A percentile compares a stretch with the other conserved stretches of the same genome.
phyloP scores from a whole-genome alignment of 2,797 vertebrate species.

The Odontamblyopus rebecca region DNA sequence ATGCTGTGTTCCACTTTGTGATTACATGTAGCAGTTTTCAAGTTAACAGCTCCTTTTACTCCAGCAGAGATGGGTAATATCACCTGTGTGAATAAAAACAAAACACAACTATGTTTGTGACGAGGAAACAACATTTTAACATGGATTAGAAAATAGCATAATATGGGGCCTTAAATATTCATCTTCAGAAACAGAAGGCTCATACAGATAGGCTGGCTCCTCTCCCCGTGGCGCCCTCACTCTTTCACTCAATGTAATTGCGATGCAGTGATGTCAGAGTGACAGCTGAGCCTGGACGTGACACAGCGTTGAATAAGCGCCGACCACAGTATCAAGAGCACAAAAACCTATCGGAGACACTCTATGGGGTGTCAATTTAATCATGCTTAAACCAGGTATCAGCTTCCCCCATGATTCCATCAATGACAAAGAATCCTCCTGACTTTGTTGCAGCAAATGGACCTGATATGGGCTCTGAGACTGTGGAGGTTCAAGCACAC shows the following conservation, averaged over 20 bases:
- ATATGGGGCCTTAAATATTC: neutral
- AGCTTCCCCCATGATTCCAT: slow-evolving; percentile 71
- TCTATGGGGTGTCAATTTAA: slow-evolving; percentile 82
- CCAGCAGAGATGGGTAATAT: no score
- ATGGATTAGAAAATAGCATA: no score
- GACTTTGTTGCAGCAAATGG: slow-evolving; percentile 49
- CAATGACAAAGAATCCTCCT: slow-evolving; percentile 73
- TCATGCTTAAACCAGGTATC: slow-evolving; percentile 78
- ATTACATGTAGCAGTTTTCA: no score
- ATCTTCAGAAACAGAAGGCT: neutral
- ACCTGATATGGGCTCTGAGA: slow-evolving; percentile 64
- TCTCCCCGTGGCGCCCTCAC: slow-evolving; percentile 35
- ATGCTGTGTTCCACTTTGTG: no score
- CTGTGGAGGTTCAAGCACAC: slow-evolving; percentile 36
- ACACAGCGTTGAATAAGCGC: slow-evolving; percentile 76
- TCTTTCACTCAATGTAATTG: slow-evolving; percentile 77
- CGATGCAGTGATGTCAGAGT: slow-evolving; percentile 72
- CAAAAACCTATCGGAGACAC: slow-evolving; percentile 75
- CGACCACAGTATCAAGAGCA: slow-evolving; percentile 65
- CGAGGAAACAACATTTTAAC: no score
- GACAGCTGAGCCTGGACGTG: slow-evolving; percentile 73
- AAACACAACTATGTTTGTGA: no score
- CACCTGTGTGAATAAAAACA: no score
- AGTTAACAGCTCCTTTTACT: no score
- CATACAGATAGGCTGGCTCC: slow-evolving; percentile 36